Percentiles rank a stretch among this genome's conserved stretches.
These are phyloP conservation scores for Zeuzera pyrina DNA, from an alignment of 2,888 invertebrate genomes.

Conservation along the genomic window DNA sequence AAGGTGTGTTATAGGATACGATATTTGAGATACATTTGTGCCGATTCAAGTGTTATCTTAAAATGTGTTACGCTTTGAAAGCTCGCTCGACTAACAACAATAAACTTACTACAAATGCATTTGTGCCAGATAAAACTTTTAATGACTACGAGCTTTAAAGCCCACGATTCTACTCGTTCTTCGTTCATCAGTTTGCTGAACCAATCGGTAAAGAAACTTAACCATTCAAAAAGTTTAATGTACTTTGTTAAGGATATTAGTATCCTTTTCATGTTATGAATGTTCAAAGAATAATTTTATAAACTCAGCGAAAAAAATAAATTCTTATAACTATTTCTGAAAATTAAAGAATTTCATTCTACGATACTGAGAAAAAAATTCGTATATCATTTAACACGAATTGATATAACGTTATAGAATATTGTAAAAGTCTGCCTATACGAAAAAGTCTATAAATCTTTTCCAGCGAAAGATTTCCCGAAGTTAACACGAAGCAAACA, in stretches of 20 bases:
- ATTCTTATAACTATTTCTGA: too few relatives aligned
- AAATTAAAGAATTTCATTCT: too few relatives aligned
- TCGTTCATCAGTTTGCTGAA: conserved; percentile 7
- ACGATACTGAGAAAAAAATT: too few relatives aligned
- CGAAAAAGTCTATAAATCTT: conserved; percentile 16
- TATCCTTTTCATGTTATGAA: too few relatives aligned
- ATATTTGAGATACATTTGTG: too few relatives aligned
- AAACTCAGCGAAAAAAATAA: too few relatives aligned
- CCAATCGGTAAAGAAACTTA: background rate
- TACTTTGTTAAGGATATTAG: too few relatives aligned
- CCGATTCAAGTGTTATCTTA: conserved; percentile 28
- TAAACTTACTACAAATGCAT: conserved; percentile 39
- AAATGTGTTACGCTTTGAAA: conserved; percentile 35
- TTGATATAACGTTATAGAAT: too few relatives aligned
- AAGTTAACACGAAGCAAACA: conserved; percentile 52
- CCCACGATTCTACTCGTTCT: conserved; percentile 28
- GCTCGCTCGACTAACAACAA: conserved; percentile 38
- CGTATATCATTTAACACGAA: too few relatives aligned
- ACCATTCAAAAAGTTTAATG: conserved; percentile 44
- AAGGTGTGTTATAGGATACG: too few relatives aligned
- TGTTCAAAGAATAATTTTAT: too few relatives aligned
- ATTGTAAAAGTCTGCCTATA: too few relatives aligned
- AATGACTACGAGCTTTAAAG: conserved; percentile 44
- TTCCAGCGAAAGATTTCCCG: conserved; percentile 38
- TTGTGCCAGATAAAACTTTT: conserved; percentile 50